phyloP scores from a whole-genome alignment of 2,113 vertebrate species.

The Pygoscelis antarcticus region DNA sequence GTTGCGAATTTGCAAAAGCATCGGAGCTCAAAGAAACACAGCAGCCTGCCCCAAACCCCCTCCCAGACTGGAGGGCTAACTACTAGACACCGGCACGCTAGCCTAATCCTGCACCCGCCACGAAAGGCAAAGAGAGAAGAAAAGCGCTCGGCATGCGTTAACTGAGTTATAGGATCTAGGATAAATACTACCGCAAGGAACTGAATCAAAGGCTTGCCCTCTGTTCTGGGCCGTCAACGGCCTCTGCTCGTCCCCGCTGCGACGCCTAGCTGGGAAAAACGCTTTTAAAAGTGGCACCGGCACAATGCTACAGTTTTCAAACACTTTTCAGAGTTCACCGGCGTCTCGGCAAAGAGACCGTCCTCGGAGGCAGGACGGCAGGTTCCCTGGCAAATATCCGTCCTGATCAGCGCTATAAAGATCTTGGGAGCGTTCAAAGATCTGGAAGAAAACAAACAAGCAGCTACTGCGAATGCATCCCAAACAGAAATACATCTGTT shows the following conservation, averaged over 20 bases:
- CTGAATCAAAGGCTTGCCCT: neutral
- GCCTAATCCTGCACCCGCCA: neutral
- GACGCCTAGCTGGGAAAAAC: neutral
- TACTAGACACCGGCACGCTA: neutral
- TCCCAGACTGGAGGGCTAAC: neutral
- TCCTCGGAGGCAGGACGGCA: neutral
- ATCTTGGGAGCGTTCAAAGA: neutral
- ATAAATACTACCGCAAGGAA: neutral
- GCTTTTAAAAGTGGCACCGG: neutral
- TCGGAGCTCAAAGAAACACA: neutral
- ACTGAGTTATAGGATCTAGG: neutral
- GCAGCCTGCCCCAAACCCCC: neutral
- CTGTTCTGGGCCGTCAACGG: neutral
- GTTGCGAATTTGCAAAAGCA: neutral
- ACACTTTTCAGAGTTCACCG: neutral
- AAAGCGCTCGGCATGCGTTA: neutral
- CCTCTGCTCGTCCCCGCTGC: neutral
- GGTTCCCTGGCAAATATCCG: neutral
- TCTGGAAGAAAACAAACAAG: neutral
- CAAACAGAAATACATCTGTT: neutral
- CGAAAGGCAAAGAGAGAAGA: neutral
- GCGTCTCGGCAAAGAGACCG: accelerated
- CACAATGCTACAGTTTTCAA: neutral
- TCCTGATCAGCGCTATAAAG: neutral
- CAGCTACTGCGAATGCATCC: neutral